Evolutionary conservation across 2,888 invertebrate species (phyloP).

Genomic region (Drosophila phalerata): DNA sequence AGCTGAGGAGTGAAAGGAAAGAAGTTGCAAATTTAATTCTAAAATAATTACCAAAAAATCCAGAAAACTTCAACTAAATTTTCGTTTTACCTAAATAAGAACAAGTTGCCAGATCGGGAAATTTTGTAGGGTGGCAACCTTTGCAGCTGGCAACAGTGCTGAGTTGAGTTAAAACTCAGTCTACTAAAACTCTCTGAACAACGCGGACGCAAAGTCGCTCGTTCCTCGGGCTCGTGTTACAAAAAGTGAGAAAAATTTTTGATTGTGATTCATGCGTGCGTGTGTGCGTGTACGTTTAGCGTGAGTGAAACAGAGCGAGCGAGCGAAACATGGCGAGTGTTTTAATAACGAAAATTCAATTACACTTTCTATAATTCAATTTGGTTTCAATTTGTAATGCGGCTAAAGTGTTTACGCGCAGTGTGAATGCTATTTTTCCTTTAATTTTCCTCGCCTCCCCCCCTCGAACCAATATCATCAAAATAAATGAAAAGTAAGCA

Average conservation of each 20-base stretch:
- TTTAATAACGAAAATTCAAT: slow-evolving; percentile 53
- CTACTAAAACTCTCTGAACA: slow-evolving; percentile 60
- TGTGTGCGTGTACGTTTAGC: slow-evolving; percentile 45
- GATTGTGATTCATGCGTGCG: slow-evolving; percentile 59
- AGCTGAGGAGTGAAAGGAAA: no score
- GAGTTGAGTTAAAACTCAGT: slow-evolving; percentile 24
- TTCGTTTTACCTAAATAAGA: no score
- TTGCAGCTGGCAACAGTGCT: no score
- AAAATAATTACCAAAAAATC: no score
- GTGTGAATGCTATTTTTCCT: slow-evolving; percentile 52
- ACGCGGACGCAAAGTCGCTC: slow-evolving; percentile 48
- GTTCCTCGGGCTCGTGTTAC: slow-evolving; percentile 52
- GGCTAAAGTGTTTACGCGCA: slow-evolving; percentile 52
- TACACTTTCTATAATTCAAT: slow-evolving; percentile 61
- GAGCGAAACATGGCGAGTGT: slow-evolving; percentile 68
- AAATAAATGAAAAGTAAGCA: slow-evolving; percentile 67
- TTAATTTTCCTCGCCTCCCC: slow-evolving; percentile 33
- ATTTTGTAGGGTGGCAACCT: no score
- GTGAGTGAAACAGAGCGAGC: slow-evolving; percentile 59
- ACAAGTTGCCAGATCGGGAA: no score
- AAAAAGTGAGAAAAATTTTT: slow-evolving; percentile 27
- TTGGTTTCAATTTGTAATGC: slow-evolving; percentile 41
- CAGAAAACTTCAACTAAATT: no score
- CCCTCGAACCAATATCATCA: slow-evolving; percentile 39
- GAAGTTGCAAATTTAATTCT: no score